Evolutionary conservation across 2,113 vertebrate genomes (phyloP).

Genomic region (Plecotus auritus): DNA sequence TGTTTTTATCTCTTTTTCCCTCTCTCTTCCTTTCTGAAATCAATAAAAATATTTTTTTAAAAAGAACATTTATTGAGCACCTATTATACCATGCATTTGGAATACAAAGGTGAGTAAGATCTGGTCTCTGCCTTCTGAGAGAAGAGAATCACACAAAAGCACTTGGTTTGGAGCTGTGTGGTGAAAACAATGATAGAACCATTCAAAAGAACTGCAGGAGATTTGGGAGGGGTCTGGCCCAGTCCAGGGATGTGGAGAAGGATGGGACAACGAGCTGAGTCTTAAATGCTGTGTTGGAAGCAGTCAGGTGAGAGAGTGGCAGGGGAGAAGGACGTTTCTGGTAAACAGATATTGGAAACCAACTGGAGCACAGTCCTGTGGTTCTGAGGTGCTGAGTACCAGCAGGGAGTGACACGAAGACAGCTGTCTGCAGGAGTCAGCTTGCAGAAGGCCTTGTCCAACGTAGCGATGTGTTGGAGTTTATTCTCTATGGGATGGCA

Average conservation of each 20-base stretch:
- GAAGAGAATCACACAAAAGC: background rate
- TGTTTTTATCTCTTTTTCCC: too few relatives aligned
- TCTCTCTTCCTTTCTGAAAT: too few relatives aligned
- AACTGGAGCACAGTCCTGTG: fast-evolving
- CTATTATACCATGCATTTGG: background rate
- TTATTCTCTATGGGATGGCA: background rate
- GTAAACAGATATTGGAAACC: background rate
- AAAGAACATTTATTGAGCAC: background rate
- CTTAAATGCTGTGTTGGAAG: background rate
- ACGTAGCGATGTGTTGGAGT: background rate
- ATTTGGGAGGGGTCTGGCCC: too few relatives aligned
- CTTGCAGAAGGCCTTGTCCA: background rate
- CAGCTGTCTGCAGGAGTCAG: background rate
- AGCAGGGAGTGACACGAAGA: background rate
- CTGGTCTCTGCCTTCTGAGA: background rate
- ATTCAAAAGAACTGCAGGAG: background rate
- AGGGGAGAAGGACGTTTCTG: background rate
- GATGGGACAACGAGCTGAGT: background rate
- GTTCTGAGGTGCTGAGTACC: background rate
- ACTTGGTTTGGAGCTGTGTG: background rate
- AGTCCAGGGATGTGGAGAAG: fast-evolving
- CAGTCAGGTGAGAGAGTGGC: background rate
- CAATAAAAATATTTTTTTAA: too few relatives aligned
- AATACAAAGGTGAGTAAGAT: background rate
- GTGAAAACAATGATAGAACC: background rate